Conservation (phyloP, 2,113 vertebrate genomes). For the Crotophaga sulcirostris region DNA sequence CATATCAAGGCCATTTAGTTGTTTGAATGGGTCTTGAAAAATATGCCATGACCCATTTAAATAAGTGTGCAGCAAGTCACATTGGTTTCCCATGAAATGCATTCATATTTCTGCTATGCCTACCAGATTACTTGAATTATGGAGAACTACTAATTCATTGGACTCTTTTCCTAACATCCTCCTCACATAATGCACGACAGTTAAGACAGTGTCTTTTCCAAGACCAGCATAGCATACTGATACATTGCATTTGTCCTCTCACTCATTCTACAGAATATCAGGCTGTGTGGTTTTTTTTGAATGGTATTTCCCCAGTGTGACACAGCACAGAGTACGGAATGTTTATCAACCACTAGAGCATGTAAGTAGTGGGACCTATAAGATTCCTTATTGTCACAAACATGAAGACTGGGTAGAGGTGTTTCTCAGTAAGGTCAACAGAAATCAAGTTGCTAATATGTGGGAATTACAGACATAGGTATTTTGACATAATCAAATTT, state of each 20-base stretch:
- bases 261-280: background rate
- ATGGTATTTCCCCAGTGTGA: background rate
- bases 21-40: background rate
- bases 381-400: background rate
- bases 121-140: background rate
- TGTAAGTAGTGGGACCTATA: accelerated
- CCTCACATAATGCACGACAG: background rate
- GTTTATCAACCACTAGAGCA: background rate
- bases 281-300: background rate
- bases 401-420: background rate
- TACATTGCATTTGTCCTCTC: background rate
- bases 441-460: background rate
- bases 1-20: background rate
- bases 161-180: background rate
- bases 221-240: background rate
- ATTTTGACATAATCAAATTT: background rate
- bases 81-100: background rate
- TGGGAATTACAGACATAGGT: background rate
- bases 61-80: background rate
- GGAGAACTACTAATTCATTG: background rate
- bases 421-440: background rate
- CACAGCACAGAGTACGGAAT: background rate
- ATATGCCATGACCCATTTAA: background rate
- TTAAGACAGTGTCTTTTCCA: background rate
- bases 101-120: background rate